Evolutionary conservation across 2,113 vertebrate species (phyloP), one percentile per base, ranked within the genome.

Genomic region (Ranitomeya variabilis): DNA sequence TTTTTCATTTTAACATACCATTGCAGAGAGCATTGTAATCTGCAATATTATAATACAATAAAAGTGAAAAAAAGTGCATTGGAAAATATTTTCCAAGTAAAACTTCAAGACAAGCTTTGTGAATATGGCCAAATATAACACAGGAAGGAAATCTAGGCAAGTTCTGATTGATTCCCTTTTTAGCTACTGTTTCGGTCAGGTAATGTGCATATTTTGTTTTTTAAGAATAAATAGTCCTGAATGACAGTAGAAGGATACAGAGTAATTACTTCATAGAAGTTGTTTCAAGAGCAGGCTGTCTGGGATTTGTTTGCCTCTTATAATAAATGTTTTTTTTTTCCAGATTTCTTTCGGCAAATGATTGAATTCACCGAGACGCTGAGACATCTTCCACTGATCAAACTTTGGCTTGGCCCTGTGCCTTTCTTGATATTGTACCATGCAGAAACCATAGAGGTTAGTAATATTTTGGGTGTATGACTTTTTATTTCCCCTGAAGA

Each of bases 281-380:
- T 11, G 9, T 57, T 57, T 57, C 8, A 57, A 57, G 55, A 2
- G 1, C 55, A 57, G 8, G 7, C 55, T 57, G 8, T 13, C 55
- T 7, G 3, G 12, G 12, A 13, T 57, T 57, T 57, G 5, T 57
- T 11, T 57, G 8, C 3, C 26, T 15, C 4, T 37, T 57, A 9
- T 10, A 13, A 7, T 59, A 81, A 59, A 15, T 55, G 67, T 87
- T 91, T 92, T 85, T 89, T 89, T 81, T 91, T 94, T 90, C 31
- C 86, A 99, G 98, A 92, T 7, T 99, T 99, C 92, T 99, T 99
- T 91, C 89, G 90, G 37, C 98, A 99, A 91, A 0, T 99, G 4
- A 73, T 95, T 12, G 0, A 18, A 0, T 91, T 86, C 0, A 64
- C 74, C 0, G 86, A 90, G 0, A 9, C 92, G 12, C 94, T 92